Base-by-base conservation (phyloP, 2,113 vertebrate genomes). In the Colinus virginianus region DNA sequence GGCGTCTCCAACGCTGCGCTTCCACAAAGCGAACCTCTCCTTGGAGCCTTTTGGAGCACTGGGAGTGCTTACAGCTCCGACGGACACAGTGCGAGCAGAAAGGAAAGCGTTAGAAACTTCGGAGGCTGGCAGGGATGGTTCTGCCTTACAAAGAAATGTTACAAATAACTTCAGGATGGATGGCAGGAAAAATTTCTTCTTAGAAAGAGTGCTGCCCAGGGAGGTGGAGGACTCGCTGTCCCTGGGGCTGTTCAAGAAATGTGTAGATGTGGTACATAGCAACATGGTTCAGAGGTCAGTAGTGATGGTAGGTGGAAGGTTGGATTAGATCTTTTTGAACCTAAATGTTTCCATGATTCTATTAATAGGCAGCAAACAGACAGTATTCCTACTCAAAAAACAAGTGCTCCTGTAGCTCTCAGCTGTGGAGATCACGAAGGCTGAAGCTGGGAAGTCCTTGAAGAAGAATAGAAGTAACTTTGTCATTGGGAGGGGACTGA, bases 381-480 rank as follows among this genome's bases (percentile, higher is more conserved):
- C 25, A 36, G 36, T 21, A 61, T 56, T 13, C 45, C 81, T 82
- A 23, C 48, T 85, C 84, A 2, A 68, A 62, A 80, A 42, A 0
- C 53, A 86, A 40, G 23, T 51, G 6, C 62, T 64, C 74, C 19
- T 75, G 72, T 40, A 66, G 0, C 78, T 87, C 78, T 89, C 67
- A 76, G 61, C 48, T 71, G 62, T 51, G 46, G 22, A 45, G 28
- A 18, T 7, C 53, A 17, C 69, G 55, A 55, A 87, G 40, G 21
- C 42, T 72, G 32, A 66, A 87, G 78, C 85, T 43, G 34, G 42
- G 32, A 93, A 80, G 49, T 67, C 59, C 38, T 66, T 88, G 16
- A 74, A 77, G 59, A 28, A 69, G 32, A 63, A 11, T 77, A 51
- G 72, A 91, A 96, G 85, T 90, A 78, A 85, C 61, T 80, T 13